Percentiles rank a stretch among this genome's conserved stretches.
Conservation (phyloP, 92 coral and sea anemone species). For the Muricea muricata region DNA sequence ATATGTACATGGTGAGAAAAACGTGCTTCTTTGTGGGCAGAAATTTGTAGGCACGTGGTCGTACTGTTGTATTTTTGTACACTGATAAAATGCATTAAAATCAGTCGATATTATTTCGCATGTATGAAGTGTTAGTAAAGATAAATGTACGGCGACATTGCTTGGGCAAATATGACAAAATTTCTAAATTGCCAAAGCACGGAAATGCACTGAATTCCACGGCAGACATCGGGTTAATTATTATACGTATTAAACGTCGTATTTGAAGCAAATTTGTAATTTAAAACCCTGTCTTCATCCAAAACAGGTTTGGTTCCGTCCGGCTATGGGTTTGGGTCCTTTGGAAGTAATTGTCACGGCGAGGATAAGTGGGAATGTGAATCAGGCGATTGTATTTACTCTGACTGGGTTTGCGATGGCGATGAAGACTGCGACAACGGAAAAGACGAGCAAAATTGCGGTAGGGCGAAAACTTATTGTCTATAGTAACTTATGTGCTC, state of each 20-base stretch:
- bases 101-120: neutral
- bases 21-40: neutral
- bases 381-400: constrained; percentile 51
- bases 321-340: no score
- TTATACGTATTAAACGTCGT: neutral
- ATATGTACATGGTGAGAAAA: neutral
- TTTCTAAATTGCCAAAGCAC: neutral
- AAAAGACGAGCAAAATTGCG: constrained; percentile 78
- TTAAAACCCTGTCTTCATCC: neutral
- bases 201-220: neutral
- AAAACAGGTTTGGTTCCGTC: no score
- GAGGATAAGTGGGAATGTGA: neutral
- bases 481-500: neutral
- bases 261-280: neutral
- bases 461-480: constrained; percentile 42
- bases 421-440: constrained; percentile 84
- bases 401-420: constrained; percentile 87
- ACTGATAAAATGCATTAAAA: neutral
- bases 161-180: neutral
- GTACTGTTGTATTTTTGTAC: neutral
- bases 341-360: neutral
- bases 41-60: neutral
- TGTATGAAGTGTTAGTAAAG: neutral
- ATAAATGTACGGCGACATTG: neutral
- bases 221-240: neutral